Conservation (phyloP, 2,113 vertebrate genomes). For the Petrocephalus zakoni region DNA sequence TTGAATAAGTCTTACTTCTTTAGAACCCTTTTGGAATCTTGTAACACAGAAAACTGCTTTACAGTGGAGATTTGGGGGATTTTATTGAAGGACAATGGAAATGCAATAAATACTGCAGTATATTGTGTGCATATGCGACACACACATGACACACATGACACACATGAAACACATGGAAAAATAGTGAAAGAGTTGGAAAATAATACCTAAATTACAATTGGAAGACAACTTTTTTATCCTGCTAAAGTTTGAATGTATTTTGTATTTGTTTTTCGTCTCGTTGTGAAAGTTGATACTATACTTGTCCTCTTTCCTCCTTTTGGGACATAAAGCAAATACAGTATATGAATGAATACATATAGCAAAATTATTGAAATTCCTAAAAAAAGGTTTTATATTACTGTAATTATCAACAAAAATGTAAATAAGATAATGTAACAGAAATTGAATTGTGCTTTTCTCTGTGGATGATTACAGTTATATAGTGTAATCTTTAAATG, state of each 20-base stretch:
- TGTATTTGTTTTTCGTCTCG: neutral
- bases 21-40: neutral
- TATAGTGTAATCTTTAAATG: neutral
- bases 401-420: neutral
- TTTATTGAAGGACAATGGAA: neutral
- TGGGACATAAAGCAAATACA: neutral
- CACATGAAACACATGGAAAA: neutral
- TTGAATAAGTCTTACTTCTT: neutral
- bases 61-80: neutral
- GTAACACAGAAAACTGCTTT: neutral
- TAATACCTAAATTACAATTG: neutral
- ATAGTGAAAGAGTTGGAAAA: neutral
- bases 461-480: neutral
- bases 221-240: neutral
- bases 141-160: neutral
- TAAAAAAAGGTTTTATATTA: neutral
- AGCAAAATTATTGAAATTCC: neutral
- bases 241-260: neutral
- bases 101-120: neutral
- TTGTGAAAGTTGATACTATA: neutral
- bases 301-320: neutral
- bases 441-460: neutral
- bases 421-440: neutral
- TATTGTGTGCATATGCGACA: neutral
- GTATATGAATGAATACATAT: neutral